Evolutionary conservation across 2,888 invertebrate genomes (phyloP).

Genomic region (Scrobipalpa costella): DNA sequence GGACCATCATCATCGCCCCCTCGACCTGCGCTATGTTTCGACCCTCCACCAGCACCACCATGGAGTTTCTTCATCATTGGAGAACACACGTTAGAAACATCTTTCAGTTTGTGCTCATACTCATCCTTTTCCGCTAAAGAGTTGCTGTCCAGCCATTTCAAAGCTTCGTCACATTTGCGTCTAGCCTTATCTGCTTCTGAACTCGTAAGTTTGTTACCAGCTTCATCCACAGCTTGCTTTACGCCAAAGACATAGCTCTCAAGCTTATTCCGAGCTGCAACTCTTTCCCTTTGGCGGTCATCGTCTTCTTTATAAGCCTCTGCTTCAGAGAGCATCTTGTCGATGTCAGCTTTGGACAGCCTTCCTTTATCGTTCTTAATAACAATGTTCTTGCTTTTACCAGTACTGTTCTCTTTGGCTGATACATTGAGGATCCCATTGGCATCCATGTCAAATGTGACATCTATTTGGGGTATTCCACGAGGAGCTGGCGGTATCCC

Average conservation of each 20-base stretch:
- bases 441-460: conserved; percentile 87
- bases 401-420: conserved; percentile 85
- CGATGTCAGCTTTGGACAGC: conserved; percentile 90
- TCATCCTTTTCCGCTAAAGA: conserved; percentile 84
- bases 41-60: conserved; percentile 59
- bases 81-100: conserved; percentile 50
- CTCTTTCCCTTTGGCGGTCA: conserved; percentile 83
- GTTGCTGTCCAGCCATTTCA: conserved; percentile 86
- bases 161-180: conserved; percentile 77
- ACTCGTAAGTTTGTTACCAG: conserved; percentile 80
- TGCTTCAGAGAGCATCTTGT: conserved; percentile 89
- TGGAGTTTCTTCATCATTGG: conserved; percentile 83
- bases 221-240: conserved; percentile 83
- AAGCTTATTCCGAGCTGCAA: conserved; percentile 85
- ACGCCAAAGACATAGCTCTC: conserved; percentile 86
- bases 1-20: conserved; percentile 61
- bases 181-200: conserved; percentile 79
- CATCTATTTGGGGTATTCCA: conserved; percentile 84
- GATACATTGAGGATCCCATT: conserved; percentile 92
- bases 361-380: conserved; percentile 92
- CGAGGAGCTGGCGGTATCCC: conserved; percentile 86
- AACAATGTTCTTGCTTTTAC: conserved; percentile 87
- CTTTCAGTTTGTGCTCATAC: conserved; percentile 80
- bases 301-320: conserved; percentile 87
- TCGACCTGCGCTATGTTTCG: conserved; percentile 29